phyloP scores from a whole-genome alignment of 2,113 vertebrate species.

The Pelecanus crispus region DNA sequence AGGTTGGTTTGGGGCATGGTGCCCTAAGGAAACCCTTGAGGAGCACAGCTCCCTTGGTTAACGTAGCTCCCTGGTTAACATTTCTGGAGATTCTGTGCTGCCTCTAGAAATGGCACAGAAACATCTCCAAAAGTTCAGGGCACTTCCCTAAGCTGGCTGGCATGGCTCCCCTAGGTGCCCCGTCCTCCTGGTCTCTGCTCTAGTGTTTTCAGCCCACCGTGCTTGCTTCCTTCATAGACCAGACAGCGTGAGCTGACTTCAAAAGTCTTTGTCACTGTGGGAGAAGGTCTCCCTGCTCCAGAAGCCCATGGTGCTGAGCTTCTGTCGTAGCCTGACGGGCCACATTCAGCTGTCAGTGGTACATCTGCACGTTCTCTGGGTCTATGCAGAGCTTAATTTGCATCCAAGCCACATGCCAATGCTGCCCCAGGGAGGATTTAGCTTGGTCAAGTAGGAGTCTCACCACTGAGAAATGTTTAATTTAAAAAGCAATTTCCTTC shows the following conservation, averaged over 20 bases:
- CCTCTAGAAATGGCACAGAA: neutral
- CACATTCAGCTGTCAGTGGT: neutral
- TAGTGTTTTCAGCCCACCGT: neutral
- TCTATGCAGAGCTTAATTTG: neutral
- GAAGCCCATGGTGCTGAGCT: neutral
- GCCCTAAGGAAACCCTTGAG: neutral
- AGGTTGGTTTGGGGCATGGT: neutral
- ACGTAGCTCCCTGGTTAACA: rapidly evolving
- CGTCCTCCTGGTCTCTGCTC: neutral
- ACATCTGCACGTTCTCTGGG: neutral
- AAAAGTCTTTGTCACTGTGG: neutral
- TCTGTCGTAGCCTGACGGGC: neutral
- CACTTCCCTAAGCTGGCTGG: neutral
- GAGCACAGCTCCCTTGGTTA: neutral
- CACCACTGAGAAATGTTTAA: neutral
- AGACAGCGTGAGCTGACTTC: neutral
- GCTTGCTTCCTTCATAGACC: neutral
- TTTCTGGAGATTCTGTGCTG: neutral
- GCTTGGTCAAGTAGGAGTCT: neutral
- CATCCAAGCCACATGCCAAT: neutral
- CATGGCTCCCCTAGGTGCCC: neutral
- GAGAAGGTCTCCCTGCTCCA: neutral
- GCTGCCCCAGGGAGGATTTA: neutral
- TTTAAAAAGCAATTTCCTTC: constrained; percentile 29
- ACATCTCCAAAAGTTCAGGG: neutral